These are phyloP conservation scores for Bubo blakistoni DNA, from an alignment of 2,113 vertebrate genomes.

Conservation along the genomic window DNA sequence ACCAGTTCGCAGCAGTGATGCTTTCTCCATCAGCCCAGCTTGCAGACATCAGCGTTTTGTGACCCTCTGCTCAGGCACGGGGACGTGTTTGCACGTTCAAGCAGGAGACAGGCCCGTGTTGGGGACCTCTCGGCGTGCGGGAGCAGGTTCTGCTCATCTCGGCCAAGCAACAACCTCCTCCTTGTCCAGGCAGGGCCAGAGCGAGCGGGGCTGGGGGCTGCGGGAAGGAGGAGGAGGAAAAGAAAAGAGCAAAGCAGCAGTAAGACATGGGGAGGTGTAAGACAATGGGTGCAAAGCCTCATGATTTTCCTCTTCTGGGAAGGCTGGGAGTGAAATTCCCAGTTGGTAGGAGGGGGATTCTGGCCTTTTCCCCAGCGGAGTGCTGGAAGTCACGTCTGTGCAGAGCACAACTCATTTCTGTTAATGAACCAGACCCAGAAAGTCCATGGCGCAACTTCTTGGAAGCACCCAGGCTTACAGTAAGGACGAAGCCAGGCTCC, in stretches of 20 bases:
- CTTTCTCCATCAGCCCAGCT: not conserved
- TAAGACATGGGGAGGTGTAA: not conserved
- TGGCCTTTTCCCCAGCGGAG: not conserved
- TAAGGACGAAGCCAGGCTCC: fast-evolving
- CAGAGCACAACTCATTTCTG: not conserved
- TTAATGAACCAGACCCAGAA: not conserved
- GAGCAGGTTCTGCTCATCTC: not conserved
- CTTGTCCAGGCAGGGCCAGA: not conserved
- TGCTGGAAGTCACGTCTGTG: not conserved
- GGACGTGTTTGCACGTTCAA: not conserved
- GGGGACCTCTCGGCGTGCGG: fast-evolving
- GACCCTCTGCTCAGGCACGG: not conserved
- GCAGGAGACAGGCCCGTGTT: not conserved
- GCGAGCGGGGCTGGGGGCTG: fast-evolving
- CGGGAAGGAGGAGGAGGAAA: not conserved
- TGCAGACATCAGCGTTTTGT: not conserved
- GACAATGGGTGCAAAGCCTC: not conserved
- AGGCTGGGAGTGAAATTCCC: not conserved
- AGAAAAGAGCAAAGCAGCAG: not conserved
- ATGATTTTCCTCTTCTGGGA: not conserved
- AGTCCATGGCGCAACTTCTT: not conserved
- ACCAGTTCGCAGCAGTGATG: not conserved
- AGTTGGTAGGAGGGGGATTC: not conserved
- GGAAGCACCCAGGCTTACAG: not conserved
- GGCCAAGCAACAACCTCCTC: not conserved